Conservation (phyloP, 2,113 vertebrate species). For the Ochotona curzoniae region DNA sequence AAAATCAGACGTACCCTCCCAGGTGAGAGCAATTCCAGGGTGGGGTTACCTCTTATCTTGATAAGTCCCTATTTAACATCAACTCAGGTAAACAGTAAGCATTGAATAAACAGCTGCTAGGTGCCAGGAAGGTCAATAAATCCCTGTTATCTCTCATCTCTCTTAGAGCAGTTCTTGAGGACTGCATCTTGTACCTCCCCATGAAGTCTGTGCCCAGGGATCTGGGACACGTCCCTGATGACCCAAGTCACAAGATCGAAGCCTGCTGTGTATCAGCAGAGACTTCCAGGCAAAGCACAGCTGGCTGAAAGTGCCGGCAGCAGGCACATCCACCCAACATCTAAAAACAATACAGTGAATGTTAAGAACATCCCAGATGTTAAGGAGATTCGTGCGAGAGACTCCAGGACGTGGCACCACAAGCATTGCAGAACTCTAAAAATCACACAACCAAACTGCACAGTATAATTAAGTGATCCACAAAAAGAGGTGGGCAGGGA, state of each 20-base stretch:
- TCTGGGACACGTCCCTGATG: constrained; percentile 20
- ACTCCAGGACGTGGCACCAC: background rate
- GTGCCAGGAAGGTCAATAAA: background rate
- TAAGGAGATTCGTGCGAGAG: constrained; percentile 12
- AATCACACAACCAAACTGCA: constrained; percentile 22
- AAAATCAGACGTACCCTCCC: background rate
- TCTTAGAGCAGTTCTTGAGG: constrained; percentile 14
- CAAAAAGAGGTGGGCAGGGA: accelerated
- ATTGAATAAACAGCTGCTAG: background rate
- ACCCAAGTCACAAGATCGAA: constrained; percentile 38
- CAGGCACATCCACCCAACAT: background rate
- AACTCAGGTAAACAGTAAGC: constrained; percentile 10
- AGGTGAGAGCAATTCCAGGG: background rate
- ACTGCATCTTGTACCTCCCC: constrained; percentile 25
- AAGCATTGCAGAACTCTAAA: background rate
- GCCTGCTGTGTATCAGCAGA: background rate
- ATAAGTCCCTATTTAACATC: background rate
- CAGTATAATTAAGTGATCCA: background rate
- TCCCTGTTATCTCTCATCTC: background rate
- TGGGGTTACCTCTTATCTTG: background rate
- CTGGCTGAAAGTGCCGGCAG: background rate
- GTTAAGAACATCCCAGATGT: constrained; percentile 38
- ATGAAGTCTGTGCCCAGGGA: constrained; percentile 55
- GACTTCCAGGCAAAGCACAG: background rate
- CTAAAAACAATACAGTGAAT: background rate